Evolutionary conservation across 2,797 vertebrate genomes (phyloP).

Genomic region (Siniperca scherzeri): DNA sequence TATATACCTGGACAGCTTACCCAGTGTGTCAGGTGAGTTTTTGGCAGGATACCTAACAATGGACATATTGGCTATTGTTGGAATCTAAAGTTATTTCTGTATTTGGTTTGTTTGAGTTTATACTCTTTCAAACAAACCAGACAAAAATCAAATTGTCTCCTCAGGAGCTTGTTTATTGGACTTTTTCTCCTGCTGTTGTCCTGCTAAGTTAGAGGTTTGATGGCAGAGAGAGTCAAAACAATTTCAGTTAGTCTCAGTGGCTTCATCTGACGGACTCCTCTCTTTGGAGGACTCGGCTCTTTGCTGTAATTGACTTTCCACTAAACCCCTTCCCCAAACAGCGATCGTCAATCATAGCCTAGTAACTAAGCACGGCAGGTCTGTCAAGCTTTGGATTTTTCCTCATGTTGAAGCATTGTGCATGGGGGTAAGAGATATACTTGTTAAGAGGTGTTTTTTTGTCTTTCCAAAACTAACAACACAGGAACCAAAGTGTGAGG

Average conservation of each 20-base stretch:
- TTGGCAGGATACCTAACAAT: not conserved
- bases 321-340: not conserved
- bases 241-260: slow-evolving; percentile 6
- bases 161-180: slow-evolving; percentile 15
- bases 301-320: not conserved
- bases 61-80: not conserved
- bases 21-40: not conserved
- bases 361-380: not conserved
- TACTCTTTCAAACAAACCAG: not conserved
- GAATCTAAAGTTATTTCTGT: not conserved
- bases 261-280: not conserved
- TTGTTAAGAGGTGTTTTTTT: not conserved
- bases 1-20: not conserved
- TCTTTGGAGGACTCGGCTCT: not conserved
- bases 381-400: not conserved
- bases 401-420: not conserved
- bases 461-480: not conserved
- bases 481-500: not conserved
- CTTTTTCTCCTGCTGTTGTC: slow-evolving; percentile 3
- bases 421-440: too few species aligned
- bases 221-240: slow-evolving; percentile 16
- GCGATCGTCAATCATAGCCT: not conserved
- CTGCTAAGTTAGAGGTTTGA: slow-evolving; percentile 22
- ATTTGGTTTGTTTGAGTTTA: not conserved
- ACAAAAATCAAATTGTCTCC: slow-evolving; percentile 1